Evolutionary conservation across 2,888 invertebrate species (phyloP).

Genomic region (Ormia ochracea): DNA sequence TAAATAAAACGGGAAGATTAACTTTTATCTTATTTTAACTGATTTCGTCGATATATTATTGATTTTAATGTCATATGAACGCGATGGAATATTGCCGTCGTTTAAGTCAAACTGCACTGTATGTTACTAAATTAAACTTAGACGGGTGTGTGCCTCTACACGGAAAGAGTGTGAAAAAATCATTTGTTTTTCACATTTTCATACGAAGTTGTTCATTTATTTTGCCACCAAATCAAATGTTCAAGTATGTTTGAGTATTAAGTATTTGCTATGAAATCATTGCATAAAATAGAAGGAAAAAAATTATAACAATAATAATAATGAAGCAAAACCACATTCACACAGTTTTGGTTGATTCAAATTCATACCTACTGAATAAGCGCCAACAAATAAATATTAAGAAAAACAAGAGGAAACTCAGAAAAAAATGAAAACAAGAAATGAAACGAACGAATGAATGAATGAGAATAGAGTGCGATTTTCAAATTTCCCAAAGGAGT

Average conservation of each 20-base stretch:
- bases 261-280: constrained; percentile 55
- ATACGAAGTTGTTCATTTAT: constrained; percentile 42
- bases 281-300: constrained; percentile 5
- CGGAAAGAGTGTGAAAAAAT: constrained; percentile 45
- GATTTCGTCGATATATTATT: no score
- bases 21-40: no score
- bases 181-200: constrained; percentile 48
- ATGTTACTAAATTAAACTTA: constrained; percentile 15
- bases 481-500: constrained; percentile 63
- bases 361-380: constrained; percentile 30
- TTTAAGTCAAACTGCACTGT: background rate
- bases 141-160: constrained; percentile 12
- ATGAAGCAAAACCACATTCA: constrained; percentile 47
- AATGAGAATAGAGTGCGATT: constrained; percentile 63
- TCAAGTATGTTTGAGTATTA: background rate
- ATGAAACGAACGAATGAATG: constrained; percentile 36
- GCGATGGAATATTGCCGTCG: no score
- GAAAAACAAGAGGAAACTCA: constrained; percentile 34
- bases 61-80: no score
- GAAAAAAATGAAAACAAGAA: background rate
- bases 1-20: no score
- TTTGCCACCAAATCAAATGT: constrained; percentile 35
- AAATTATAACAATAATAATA: constrained; percentile 48
- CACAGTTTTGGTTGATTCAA: constrained; percentile 14
- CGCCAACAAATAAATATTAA: constrained; percentile 17